Evolutionary conservation across 2,888 invertebrate genomes (phyloP), one percentile per base, ranked within the genome.

Genomic region (Odontomyia ornata): DNA sequence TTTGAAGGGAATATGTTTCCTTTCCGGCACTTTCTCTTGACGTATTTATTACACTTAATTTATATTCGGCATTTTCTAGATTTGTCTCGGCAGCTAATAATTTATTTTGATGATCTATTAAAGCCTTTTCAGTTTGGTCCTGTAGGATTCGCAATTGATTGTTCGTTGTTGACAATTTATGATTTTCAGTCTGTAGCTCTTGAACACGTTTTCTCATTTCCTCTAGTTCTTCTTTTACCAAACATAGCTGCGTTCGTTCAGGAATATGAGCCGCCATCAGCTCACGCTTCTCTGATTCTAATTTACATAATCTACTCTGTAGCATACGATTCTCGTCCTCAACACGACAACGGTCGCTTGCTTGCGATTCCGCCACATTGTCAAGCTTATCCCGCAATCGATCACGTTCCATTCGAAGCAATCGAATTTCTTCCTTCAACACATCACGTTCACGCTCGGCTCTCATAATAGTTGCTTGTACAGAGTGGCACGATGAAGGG

Each of bases 91-190:
- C 86, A 80, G 89, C 88, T 56, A 90, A 82, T 47, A 93, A 84
- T 84, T 93, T 92, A 83, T 89, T 89, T 84, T 93, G 93, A 76
- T 91, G 88, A 80, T 93, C 93, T 76, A 89, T 88, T 78, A 93
- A 88, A 62, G 92, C 90, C 82, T 91, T 90, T 85, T 94, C 94
- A 3, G 93, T 92, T 88, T 94, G 93, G 82, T 93, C 90, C 82
- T 94, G 93, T 69, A 93, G 88, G 80, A 91, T 89, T 85, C 93
- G 94, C 21, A 91, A 83, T 83, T 91, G 91, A 65, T 84, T 87
- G 78, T 91, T 90, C 76, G 89, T 88, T 0, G 88, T 87, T 56
- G 88, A 87, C 57, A 90, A 87, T 36, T 88, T 88, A 23, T 88
- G 86, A 13, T 90, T 85, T 76, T 92, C 91, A 21, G 85, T 84